Evolutionary conservation across 2,888 invertebrate species (phyloP), one percentile per base, ranked within the genome.

Genomic region (Craniophora ligustri): DNA sequence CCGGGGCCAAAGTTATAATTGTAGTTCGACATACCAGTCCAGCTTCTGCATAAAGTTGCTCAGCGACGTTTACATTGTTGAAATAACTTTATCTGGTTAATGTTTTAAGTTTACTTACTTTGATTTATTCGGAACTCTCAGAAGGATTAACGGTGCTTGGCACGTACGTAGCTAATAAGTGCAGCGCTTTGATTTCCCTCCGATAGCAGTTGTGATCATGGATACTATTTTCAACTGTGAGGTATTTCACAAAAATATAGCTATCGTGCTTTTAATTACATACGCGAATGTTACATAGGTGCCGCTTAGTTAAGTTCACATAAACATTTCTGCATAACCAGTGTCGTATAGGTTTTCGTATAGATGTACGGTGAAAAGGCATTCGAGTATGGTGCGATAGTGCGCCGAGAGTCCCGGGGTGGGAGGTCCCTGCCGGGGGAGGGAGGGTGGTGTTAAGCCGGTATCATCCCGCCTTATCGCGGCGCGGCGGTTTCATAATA

Each of bases 1-100:
- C 88, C 87, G 85, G 86, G 87, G 88, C 87, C 86, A 88, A 90
- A 92, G 87, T 92, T 92, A 91, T 92, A 92, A 92, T 92, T 92
- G 92, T 91, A 87, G 87, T 90, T 89, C 91, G 89, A 89, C 91
- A 90, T 91, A 90, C 89, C 89, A 84, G 82, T 89, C 91, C 87
- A 90, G 91, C 87, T 88, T 89, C 87, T 87, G 88, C 89, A 88
- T 88, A 87, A 89, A 90, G 81, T 89, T 88, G 79, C 85, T 74
- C 82, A 85, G 78, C 85, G 78, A 84, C 83, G 81, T 82, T 89
- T 87, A 87, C 88, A 89, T 89, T 89, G 90, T 90, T 89, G 76
- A 83, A 85, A 90, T 92, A 88, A 87, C 89, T 91, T 85, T 79
- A 84, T 86, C 82, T 86, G 85, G 85, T 88, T 89, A 86, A 91